phyloP scores from a whole-genome alignment of 2,888 invertebrate species.

The Melinaea menophilus region DNA sequence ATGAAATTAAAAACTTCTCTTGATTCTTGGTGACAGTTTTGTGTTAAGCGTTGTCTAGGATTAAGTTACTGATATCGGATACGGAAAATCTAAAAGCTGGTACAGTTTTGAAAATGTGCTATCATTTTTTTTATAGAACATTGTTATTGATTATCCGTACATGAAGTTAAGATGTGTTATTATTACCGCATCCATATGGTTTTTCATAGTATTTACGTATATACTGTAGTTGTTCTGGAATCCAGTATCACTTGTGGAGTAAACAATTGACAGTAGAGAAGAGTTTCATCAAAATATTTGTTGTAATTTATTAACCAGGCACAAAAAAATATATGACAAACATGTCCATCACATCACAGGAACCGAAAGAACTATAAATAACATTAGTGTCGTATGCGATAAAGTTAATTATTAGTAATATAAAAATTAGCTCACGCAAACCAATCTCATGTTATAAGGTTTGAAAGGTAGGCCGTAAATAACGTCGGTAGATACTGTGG shows the following conservation, averaged over 20 bases:
- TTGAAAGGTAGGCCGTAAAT: conserved; percentile 52
- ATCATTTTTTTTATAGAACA: background rate
- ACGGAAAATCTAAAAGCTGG: conserved; percentile 13
- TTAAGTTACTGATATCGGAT: conserved; percentile 35
- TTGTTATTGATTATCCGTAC: background rate
- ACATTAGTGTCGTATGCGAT: conserved; percentile 63
- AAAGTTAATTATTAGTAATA: conserved; percentile 68
- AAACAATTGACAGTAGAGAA: no score
- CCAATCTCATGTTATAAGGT: conserved; percentile 65
- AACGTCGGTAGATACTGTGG: conserved; percentile 65
- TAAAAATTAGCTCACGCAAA: conserved; percentile 64
- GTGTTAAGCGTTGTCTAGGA: conserved; percentile 45
- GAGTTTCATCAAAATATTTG: no score
- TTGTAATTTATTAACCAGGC: no score
- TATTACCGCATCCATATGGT: background rate
- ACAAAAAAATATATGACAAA: conserved; percentile 40
- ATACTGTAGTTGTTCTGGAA: no score
- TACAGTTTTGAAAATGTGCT: conserved; percentile 1
- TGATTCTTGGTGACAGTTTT: conserved; percentile 62
- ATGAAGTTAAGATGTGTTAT: background rate
- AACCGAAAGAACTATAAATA: conserved; percentile 49
- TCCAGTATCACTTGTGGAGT: no score
- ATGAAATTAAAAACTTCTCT: conserved; percentile 57
- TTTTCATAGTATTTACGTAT: no score
- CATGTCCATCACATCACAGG: conserved; percentile 49